phyloP scores from a whole-genome alignment of 2,888 invertebrate species.

The Lathronympha strigana region DNA sequence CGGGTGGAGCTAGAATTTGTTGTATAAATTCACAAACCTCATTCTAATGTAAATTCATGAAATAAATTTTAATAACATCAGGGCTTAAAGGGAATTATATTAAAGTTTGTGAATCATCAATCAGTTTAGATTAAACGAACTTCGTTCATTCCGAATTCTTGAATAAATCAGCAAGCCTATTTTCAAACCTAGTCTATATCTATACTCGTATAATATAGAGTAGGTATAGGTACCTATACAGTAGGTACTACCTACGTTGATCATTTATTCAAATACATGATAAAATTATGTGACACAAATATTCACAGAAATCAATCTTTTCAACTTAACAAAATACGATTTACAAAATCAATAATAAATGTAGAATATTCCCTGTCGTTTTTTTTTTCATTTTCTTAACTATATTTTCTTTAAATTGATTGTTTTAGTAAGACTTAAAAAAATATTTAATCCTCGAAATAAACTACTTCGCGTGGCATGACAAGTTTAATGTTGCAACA shows the following conservation, averaged over 20 bases:
- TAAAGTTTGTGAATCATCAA: slow-evolving; percentile 41
- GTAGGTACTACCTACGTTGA: too few species aligned
- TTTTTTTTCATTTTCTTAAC: not conserved
- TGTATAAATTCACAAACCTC: slow-evolving; percentile 31
- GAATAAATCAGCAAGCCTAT: slow-evolving; percentile 22
- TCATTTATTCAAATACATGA: not conserved
- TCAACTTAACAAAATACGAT: not conserved
- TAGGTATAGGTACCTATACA: too few species aligned
- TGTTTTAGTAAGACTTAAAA: too few species aligned
- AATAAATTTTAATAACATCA: slow-evolving; percentile 24
- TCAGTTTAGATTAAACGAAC: slow-evolving; percentile 35
- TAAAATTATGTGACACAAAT: not conserved
- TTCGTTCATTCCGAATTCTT: slow-evolving; percentile 14
- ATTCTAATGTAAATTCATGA: slow-evolving; percentile 18
- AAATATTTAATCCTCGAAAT: too few species aligned
- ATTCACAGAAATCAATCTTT: not conserved
- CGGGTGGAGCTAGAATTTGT: slow-evolving; percentile 38
- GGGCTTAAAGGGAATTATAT: not conserved
- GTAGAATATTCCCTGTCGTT: not conserved
- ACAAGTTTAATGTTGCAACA: too few species aligned
- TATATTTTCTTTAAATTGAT: not conserved
- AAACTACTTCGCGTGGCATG: too few species aligned
- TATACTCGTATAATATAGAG: not conserved
- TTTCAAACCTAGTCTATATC: not conserved
- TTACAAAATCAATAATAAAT: not conserved